Evolutionary conservation across 1,140 invertebrate genomes (phyloP).

Genomic region (Cherax quadricarinatus): DNA sequence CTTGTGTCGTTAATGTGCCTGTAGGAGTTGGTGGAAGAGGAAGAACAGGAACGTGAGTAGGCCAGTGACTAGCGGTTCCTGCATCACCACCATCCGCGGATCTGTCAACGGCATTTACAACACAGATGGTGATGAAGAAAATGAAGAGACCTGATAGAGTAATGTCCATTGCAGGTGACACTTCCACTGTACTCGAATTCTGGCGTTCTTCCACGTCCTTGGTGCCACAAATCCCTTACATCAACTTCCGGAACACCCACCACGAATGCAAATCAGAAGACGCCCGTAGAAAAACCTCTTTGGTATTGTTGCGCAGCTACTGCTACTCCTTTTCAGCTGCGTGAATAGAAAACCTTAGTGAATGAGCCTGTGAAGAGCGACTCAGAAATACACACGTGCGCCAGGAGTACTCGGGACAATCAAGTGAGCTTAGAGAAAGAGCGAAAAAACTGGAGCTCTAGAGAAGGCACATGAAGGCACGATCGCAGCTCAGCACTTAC

Average conservation of each 20-base stretch:
- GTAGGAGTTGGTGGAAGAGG: not conserved
- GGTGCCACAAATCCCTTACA: not conserved
- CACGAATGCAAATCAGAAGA: not conserved
- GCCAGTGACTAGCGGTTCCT: not conserved
- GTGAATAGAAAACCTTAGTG: not conserved
- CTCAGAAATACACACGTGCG: not conserved
- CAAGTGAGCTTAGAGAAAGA: not conserved
- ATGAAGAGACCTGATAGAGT: not conserved
- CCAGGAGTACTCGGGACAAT: not conserved
- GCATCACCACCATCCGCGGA: not conserved
- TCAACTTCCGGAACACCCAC: not conserved
- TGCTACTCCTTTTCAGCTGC: not conserved
- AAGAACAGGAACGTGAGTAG: not conserved
- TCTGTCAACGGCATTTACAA: not conserved
- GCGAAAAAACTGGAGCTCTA: slow-evolving; percentile 12
- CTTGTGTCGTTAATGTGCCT: not conserved
- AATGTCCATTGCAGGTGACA: not conserved
- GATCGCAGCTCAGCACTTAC: slow-evolving; percentile 50
- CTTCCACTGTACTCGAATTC: not conserved
- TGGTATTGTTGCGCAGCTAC: not conserved
- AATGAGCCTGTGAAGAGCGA: not conserved
- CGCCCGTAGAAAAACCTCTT: not conserved
- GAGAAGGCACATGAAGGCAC: slow-evolving; percentile 31
- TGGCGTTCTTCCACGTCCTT: too few species aligned
- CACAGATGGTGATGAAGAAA: not conserved